Conservation (phyloP, 2,113 vertebrate species). For the Hydrochoerus hydrochaeris region DNA sequence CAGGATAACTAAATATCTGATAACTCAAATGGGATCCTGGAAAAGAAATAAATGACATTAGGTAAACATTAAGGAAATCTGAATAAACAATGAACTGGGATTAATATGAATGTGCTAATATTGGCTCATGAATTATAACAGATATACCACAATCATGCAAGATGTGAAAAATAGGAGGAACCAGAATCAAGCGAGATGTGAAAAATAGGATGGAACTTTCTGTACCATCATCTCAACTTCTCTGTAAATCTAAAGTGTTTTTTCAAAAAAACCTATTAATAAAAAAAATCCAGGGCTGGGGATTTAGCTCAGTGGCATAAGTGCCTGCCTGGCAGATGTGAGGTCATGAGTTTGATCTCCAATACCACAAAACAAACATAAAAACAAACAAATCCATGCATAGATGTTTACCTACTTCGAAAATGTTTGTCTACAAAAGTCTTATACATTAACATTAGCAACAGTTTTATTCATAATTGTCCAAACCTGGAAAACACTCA, state of each 20-base stretch:
- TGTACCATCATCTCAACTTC: not conserved
- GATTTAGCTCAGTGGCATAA: no score
- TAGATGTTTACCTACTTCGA: not conserved
- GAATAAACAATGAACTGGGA: not conserved
- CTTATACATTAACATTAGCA: not conserved
- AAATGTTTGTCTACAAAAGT: not conserved
- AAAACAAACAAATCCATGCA: not conserved
- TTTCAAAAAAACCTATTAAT: not conserved
- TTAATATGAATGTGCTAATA: not conserved
- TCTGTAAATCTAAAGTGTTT: not conserved
- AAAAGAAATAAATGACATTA: not conserved
- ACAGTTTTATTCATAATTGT: not conserved
- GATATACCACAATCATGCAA: not conserved
- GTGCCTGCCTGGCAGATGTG: no score
- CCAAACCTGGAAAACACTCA: not conserved
- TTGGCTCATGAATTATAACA: not conserved
- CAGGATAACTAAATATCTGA: not conserved
- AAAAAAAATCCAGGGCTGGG: not conserved
- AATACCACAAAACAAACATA: no score
- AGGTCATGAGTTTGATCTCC: no score
- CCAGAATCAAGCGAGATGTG: not conserved
- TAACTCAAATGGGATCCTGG: not conserved
- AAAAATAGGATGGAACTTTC: not conserved
- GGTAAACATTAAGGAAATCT: not conserved
- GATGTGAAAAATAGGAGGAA: not conserved